Conservation (phyloP, 1,140 invertebrate genomes). For the Drosophila ercepeae region DNA sequence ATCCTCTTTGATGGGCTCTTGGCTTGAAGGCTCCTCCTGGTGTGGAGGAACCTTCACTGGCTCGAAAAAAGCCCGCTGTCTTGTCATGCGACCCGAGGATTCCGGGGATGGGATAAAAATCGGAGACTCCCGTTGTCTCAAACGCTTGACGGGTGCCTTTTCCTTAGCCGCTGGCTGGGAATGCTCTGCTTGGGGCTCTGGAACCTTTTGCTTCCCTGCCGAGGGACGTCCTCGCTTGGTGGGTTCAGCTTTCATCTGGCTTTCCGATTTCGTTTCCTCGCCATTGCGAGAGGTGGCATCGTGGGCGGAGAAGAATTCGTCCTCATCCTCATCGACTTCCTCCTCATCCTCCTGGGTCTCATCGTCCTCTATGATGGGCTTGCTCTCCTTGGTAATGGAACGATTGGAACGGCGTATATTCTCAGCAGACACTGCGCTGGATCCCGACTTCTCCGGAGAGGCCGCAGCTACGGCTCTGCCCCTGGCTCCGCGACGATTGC, state of each 20-base stretch:
- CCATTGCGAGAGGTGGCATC: constrained; percentile 70
- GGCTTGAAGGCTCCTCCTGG: constrained; percentile 25
- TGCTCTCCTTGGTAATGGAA: constrained; percentile 57
- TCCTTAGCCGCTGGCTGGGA: constrained; percentile 26
- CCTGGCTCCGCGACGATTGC: constrained; percentile 58
- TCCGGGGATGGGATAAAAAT: constrained; percentile 82
- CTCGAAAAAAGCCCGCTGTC: constrained; percentile 81
- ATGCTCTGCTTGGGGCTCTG: background rate
- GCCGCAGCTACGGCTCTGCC: constrained; percentile 22
- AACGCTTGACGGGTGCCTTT: constrained; percentile 64
- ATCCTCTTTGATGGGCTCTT: constrained; percentile 31
- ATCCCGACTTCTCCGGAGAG: constrained; percentile 13
- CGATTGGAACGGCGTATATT: constrained; percentile 72
- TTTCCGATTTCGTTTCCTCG: constrained; percentile 36
- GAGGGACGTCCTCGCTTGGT: constrained; percentile 46
- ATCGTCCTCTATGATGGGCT: constrained; percentile 46
- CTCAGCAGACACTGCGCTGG: constrained; percentile 14
- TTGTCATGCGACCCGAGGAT: constrained; percentile 77
- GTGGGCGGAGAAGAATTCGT: constrained; percentile 75
- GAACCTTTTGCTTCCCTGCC: constrained; percentile 19
- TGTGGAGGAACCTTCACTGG: constrained; percentile 76
- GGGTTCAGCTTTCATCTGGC: constrained; percentile 45
- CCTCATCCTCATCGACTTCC: constrained; percentile 59
- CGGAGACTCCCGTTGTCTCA: constrained; percentile 74
- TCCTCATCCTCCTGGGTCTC: constrained; percentile 31